phyloP scores from a whole-genome alignment of 2,113 vertebrate genomes.

The Psittacula cyanocephala region DNA sequence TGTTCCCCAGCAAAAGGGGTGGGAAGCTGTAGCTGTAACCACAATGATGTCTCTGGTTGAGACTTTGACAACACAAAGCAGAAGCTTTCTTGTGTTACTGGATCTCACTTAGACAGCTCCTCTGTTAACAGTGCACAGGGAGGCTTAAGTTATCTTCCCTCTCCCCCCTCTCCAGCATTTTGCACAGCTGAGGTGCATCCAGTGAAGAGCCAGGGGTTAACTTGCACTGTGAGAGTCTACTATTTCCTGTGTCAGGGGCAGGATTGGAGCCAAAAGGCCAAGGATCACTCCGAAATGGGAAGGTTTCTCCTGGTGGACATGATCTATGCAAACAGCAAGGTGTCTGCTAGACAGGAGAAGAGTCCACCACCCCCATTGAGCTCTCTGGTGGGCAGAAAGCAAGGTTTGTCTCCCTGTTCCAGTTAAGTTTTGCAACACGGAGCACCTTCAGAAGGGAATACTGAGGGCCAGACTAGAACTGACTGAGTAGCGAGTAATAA shows the following conservation, averaged over 20 bases:
- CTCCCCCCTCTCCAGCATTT: neutral
- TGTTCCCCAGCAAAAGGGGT: neutral
- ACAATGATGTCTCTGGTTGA: neutral
- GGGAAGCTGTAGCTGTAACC: neutral
- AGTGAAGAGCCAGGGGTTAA: neutral
- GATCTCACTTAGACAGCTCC: neutral
- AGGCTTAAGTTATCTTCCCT: neutral
- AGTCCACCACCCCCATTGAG: neutral
- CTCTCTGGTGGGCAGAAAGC: neutral
- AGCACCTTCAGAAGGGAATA: neutral
- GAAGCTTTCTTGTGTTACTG: neutral
- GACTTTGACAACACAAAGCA: neutral
- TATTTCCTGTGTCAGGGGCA: neutral
- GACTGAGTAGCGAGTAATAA: neutral
- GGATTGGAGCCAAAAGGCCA: neutral
- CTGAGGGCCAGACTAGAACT: neutral
- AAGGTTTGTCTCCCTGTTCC: neutral
- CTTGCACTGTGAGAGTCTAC: accelerated
- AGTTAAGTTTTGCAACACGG: neutral
- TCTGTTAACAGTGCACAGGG: neutral
- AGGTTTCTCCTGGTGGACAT: neutral
- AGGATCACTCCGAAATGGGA: neutral
- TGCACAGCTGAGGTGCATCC: neutral
- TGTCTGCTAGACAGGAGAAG: neutral
- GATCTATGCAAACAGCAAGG: neutral